These are phyloP conservation scores for Drosophila mercatorum DNA, from an alignment of 2,888 invertebrate species.

Conservation along the genomic window DNA sequence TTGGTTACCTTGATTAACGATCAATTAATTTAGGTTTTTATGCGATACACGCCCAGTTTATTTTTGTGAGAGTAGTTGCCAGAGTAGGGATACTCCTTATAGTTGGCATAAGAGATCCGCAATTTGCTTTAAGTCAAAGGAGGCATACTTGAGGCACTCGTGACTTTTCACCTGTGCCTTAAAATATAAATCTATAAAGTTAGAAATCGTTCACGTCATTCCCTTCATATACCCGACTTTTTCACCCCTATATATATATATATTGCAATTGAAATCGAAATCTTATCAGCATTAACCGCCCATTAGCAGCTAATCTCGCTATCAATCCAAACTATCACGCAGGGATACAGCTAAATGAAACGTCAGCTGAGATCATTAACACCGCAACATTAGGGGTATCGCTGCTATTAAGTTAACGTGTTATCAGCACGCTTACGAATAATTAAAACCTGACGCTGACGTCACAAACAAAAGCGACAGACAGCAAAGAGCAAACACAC, in stretches of 20 bases:
- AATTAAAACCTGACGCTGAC: constrained; percentile 49
- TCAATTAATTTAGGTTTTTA: not conserved
- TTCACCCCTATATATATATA: not conserved
- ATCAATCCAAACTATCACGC: constrained; percentile 11
- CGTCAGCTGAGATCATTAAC: constrained; percentile 24
- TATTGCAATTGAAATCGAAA: not conserved
- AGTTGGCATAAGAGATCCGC: no score
- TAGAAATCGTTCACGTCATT: not conserved
- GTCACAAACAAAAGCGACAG: constrained; percentile 35
- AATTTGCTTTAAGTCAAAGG: no score
- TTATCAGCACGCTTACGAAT: constrained; percentile 30
- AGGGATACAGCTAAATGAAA: not conserved
- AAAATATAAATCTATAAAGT: not conserved
- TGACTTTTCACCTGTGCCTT: no score
- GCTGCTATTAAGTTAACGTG: constrained; percentile 19
- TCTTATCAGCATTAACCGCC: constrained; percentile 9
- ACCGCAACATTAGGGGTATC: constrained; percentile 1
- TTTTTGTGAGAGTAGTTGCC: no score
- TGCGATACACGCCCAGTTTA: no score
- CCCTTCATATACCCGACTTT: not conserved
- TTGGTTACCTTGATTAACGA: not conserved
- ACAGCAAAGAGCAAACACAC: constrained; percentile 33
- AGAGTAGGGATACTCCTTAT: no score
- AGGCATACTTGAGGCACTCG: no score
- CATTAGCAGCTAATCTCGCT: constrained; percentile 16